Conservation (phyloP, 2,888 invertebrate species). For the Meteorus colon region DNA sequence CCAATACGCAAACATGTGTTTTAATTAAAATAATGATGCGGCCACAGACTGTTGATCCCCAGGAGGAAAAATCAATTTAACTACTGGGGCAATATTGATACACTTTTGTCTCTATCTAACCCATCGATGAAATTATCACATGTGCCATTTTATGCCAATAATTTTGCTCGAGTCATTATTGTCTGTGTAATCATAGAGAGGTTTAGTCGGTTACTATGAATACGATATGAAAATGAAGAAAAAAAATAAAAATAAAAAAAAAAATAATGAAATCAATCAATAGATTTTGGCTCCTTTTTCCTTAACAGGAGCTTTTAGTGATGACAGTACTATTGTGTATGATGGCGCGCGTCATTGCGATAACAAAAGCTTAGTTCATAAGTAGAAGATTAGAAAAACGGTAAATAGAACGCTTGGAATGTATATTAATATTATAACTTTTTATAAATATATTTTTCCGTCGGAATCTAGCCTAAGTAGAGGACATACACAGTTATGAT, state of each 20-base stretch:
- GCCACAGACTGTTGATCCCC: neutral
- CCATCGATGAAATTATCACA: neutral
- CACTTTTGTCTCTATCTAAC: no score
- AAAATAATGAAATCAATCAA: constrained; percentile 33
- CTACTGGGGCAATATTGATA: no score
- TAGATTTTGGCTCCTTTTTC: constrained; percentile 36
- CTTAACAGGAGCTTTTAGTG: constrained; percentile 37
- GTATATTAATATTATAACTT: constrained; percentile 72
- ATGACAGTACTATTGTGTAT: constrained; percentile 52
- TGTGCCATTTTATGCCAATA: constrained; percentile 62
- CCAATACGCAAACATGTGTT: constrained; percentile 48
- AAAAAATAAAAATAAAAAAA: constrained; percentile 37
- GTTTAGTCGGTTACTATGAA: constrained; percentile 45
- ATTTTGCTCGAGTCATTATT: constrained; percentile 55
- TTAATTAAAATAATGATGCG: constrained; percentile 60
- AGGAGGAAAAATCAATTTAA: neutral
- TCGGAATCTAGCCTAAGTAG: constrained; percentile 73
- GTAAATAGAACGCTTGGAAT: constrained; percentile 71
- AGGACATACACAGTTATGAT: constrained; percentile 69
- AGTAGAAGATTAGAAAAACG: constrained; percentile 63
- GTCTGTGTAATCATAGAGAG: constrained; percentile 57
- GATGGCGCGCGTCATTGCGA: constrained; percentile 56
- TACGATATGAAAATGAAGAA: constrained; percentile 28
- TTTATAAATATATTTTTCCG: constrained; percentile 74
- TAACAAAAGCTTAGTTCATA: constrained; percentile 63